Conservation (phyloP, 2,113 vertebrate species). For the Sardina pilchardus region DNA sequence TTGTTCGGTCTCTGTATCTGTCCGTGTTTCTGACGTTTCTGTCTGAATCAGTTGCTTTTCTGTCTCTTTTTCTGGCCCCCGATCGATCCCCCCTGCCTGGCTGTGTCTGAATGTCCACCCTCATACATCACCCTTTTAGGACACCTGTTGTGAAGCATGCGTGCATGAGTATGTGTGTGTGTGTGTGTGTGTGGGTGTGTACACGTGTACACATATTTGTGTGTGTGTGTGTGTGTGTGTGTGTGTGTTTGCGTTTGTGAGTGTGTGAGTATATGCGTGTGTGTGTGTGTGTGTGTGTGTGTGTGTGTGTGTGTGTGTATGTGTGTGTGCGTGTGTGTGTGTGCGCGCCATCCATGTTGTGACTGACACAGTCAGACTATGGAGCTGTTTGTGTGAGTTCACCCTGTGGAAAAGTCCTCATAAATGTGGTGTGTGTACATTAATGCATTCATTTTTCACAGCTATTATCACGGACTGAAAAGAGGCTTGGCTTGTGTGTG, state of each 20-base stretch:
- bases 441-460: not conserved
- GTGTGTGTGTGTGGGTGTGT: not conserved
- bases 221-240: too few species aligned
- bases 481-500: not conserved
- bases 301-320: too few species aligned
- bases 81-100: too few species aligned
- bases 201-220: too few species aligned
- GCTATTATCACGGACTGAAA: not conserved
- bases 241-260: too few species aligned
- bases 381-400: not conserved
- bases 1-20: not conserved
- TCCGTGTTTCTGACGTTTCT: not conserved
- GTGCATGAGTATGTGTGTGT: not conserved
- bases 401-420: not conserved
- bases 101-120: not conserved
- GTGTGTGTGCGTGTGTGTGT: too few species aligned
- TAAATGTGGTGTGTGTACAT: not conserved
- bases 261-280: too few species aligned
- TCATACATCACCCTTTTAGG: not conserved
- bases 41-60: not conserved
- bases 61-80: not conserved
- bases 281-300: too few species aligned
- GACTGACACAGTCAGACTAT: not conserved
- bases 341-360: not conserved
- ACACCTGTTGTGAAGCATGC: not conserved